Evolutionary conservation across 2,113 vertebrate genomes (phyloP).

Genomic region (Mus spicilegus): DNA sequence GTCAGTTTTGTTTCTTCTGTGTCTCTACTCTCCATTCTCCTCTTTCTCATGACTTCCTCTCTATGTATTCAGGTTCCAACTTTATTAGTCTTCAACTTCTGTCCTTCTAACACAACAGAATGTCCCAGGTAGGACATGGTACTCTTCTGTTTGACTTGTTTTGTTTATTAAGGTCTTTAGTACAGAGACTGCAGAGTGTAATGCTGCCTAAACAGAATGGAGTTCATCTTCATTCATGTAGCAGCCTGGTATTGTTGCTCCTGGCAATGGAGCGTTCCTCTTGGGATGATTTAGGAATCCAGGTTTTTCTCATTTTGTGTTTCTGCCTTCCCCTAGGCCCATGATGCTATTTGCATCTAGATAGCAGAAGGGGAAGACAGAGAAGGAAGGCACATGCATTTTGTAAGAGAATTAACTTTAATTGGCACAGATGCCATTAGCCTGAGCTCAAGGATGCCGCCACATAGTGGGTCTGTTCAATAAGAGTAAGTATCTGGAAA

Average conservation of each 20-base stretch:
- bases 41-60: constrained; percentile 2
- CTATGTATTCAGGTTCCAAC: not conserved
- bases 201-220: not conserved
- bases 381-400: not conserved
- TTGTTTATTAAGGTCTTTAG: not conserved
- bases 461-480: not conserved
- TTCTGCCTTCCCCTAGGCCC: not conserved
- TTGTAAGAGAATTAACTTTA: not conserved
- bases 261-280: not conserved
- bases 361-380: not conserved
- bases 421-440: not conserved
- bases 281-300: not conserved
- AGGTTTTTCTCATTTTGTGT: not conserved
- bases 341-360: not conserved
- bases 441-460: not conserved
- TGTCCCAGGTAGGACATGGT: not conserved
- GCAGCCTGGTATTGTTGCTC: not conserved
- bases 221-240: not conserved
- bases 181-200: not conserved
- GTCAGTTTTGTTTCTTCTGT: not conserved
- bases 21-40: not conserved
- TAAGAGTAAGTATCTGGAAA: not conserved
- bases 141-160: not conserved
- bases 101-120: not conserved
- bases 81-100: not conserved